Conservation (phyloP, 2,113 vertebrate species). For the Coregonus clupeaformis region DNA sequence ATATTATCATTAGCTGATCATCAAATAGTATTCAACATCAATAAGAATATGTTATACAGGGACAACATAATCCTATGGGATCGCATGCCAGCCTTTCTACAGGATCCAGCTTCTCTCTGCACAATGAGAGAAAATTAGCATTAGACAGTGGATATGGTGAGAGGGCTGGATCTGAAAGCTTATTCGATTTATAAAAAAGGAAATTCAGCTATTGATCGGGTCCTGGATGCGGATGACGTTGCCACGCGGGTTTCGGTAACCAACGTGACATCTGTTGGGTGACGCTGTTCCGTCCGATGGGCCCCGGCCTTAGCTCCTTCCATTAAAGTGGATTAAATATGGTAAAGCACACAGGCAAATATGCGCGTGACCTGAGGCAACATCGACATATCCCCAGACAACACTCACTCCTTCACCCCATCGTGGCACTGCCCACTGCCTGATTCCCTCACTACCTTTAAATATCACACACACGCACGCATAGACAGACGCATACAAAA, state of each 20-base stretch:
- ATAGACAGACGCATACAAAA: neutral
- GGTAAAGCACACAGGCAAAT: slow-evolving; percentile 43
- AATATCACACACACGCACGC: neutral
- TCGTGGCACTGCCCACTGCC: too few relatives aligned
- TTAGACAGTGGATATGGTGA: slow-evolving; percentile 22
- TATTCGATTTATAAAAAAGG: slow-evolving; percentile 62
- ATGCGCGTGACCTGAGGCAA: slow-evolving; percentile 42
- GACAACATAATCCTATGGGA: too few relatives aligned
- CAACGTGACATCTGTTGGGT: slow-evolving; percentile 55
- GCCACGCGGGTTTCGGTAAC: slow-evolving; percentile 61
- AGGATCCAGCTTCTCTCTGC: too few relatives aligned
- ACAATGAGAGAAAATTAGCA: slow-evolving; percentile 19
- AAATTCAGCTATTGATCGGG: slow-evolving; percentile 48
- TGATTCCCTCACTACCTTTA: too few relatives aligned
- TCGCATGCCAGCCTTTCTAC: too few relatives aligned
- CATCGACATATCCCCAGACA: slow-evolving; percentile 2
- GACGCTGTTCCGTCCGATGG: slow-evolving; percentile 52
- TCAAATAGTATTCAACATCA: too few relatives aligned
- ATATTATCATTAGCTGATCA: too few relatives aligned
- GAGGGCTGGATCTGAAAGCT: slow-evolving; percentile 35
- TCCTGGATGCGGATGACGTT: slow-evolving; percentile 39
- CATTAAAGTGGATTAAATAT: slow-evolving; percentile 74
- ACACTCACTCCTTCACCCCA: slow-evolving; percentile 9
- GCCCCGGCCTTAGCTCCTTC: slow-evolving; percentile 56
- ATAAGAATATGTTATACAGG: too few relatives aligned